Evolutionary conservation across 2,113 vertebrate species (phyloP).

Genomic region (Balaenoptera acutorostrata): DNA sequence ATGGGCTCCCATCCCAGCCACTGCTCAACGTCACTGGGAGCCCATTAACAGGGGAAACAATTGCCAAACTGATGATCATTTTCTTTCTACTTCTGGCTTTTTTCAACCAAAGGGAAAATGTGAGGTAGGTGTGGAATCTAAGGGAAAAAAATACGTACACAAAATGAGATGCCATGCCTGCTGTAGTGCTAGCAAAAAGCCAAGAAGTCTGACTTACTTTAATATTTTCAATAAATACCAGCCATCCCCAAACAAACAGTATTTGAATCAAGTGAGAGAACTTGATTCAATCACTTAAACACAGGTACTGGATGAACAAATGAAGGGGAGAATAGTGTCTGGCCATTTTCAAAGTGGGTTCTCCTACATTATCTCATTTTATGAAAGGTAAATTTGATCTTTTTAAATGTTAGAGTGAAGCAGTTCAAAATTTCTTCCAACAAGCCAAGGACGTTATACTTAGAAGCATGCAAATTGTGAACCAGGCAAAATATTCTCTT

Average conservation of each 20-base stretch:
- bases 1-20: not conserved
- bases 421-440: conserved; percentile 16
- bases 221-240: not conserved
- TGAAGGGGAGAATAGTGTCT: not conserved
- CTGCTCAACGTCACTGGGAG: not conserved
- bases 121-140: not conserved
- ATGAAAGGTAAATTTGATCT: not conserved
- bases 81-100: not conserved
- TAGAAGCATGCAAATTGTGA: not conserved
- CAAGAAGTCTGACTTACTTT: not conserved
- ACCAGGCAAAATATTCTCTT: not conserved
- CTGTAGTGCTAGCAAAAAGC: not conserved
- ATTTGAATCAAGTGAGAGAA: not conserved
- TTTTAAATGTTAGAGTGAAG: conserved; percentile 22
- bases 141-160: not conserved
- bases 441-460: conserved; percentile 22
- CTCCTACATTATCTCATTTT: not conserved
- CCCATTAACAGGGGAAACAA: not conserved
- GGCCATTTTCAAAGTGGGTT: not conserved
- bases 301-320: not conserved
- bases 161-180: not conserved
- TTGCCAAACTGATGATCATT: not conserved
- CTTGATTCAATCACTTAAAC: not conserved
- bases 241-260: not conserved
- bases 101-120: not conserved